phyloP scores from a whole-genome alignment of 2,888 invertebrate species.

The Dorcus hopei region DNA sequence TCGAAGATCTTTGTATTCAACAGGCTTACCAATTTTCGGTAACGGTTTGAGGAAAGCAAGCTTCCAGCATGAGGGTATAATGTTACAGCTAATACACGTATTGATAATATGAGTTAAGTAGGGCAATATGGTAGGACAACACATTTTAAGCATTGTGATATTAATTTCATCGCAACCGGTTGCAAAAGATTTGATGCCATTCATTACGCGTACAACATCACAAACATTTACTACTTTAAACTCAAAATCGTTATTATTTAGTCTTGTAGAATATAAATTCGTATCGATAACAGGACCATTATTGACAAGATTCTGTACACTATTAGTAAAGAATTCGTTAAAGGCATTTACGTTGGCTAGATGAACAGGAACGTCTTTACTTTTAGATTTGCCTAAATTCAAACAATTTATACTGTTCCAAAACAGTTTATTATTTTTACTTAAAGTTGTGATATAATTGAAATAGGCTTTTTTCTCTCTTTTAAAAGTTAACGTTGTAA shows the following conservation, averaged over 20 bases:
- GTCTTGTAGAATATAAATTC: background rate
- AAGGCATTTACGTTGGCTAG: too few relatives aligned
- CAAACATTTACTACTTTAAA: background rate
- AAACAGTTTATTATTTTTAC: background rate
- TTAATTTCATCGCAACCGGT: background rate
- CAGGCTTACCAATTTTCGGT: background rate
- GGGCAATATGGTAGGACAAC: background rate
- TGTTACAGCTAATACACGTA: background rate
- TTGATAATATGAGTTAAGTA: background rate
- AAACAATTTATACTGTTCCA: too few relatives aligned
- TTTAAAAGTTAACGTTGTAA: background rate
- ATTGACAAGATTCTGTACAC: background rate
- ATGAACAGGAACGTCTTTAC: too few relatives aligned
- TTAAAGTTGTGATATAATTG: background rate
- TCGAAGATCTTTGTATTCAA: background rate
- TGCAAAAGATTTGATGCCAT: background rate
- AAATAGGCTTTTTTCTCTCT: background rate
- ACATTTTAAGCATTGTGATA: background rate
- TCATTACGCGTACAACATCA: background rate
- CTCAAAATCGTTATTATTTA: background rate
- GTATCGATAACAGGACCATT: background rate
- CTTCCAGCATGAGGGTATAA: background rate
- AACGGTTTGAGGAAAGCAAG: background rate
- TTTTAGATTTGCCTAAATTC: too few relatives aligned
- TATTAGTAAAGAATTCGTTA: too few relatives aligned